Evolutionary conservation across 2,888 invertebrate genomes (phyloP), one percentile per base, ranked within the genome.

Genomic region (Drosophila mulleri): DNA sequence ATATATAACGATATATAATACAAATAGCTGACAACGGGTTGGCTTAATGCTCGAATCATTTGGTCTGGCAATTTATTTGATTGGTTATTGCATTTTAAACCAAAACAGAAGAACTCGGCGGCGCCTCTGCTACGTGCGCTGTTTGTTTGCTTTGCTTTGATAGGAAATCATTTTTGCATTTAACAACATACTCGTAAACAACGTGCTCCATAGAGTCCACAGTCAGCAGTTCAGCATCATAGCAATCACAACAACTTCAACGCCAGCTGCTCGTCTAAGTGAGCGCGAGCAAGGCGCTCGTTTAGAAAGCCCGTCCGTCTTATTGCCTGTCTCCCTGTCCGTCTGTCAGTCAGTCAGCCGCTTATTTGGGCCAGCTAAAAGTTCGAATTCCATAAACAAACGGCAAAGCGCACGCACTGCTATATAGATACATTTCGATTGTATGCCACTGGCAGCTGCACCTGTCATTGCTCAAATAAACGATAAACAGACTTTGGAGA

Each of bases 81-180:
- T 84, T 86, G 87, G 83, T 86, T 89, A 87, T 87, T 87, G 87
- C 83, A 87, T 88, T 88, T 87, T 86, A 88, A 88, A 87, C 76
- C 81, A 74, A 57, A 75, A 84, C 12, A 50, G 48, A 50, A 50
- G 7, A 80, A 78, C 62, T 72, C 56, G 59, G 67, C 42, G 71
- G 69, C 73, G 71, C 73, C 77, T 69, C 59, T 66, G 80, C 60
- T 83, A 88, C 86, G 88, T 85, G 85, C 70, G 65, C 47, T 69
- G 48, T 56, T 50, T 72, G 67, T 75, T 66, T 83, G 41, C 35
- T 53, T 50, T 26, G 47, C 47, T 29, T 80, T 80, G 83, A 86
- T 86, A 83, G 89, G 89, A 83, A 90, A 90, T 90, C 78, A 86
- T 90, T 86, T 86, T 90, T 86, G 86, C 86, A 86, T 90, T 90